These are phyloP conservation scores for Halocaridina rubra DNA, from an alignment of 2,888 invertebrate species.

Conservation along the genomic window DNA sequence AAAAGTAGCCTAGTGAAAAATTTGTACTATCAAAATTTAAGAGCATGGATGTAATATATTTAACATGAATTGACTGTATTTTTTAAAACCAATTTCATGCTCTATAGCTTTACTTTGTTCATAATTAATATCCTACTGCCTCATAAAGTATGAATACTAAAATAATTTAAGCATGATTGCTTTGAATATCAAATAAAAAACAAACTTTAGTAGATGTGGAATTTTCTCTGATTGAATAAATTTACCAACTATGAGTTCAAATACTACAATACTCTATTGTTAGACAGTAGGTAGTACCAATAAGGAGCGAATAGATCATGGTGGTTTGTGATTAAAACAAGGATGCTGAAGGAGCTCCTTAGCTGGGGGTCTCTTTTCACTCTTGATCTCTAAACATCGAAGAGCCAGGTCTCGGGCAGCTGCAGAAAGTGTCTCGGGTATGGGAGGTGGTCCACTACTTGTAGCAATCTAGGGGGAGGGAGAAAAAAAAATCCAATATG, in stretches of 20 bases:
- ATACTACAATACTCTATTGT: no score
- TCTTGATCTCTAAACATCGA: slow-evolving; percentile 69
- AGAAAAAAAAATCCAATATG: no score
- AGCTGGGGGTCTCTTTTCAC: slow-evolving; percentile 67
- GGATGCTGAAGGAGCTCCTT: slow-evolving; percentile 59
- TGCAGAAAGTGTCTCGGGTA: slow-evolving; percentile 69
- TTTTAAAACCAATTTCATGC: not conserved
- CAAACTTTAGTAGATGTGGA: no score
- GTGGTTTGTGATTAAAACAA: slow-evolving; percentile 50
- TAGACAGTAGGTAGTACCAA: not conserved
- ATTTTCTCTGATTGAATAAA: no score
- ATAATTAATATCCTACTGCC: no score
- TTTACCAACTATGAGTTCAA: no score
- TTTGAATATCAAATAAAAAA: no score
- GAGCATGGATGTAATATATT: slow-evolving; percentile 27
- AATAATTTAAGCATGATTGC: no score
- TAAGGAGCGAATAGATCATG: slow-evolving; percentile 22
- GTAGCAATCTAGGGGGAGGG: slow-evolving; percentile 69
- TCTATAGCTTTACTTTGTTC: no score
- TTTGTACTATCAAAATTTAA: slow-evolving; percentile 55
- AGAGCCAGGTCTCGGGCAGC: slow-evolving; percentile 68
- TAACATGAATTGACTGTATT: no score
- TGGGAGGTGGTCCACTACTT: slow-evolving; percentile 68
- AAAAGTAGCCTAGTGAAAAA: slow-evolving; percentile 51
- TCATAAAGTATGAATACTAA: no score